These are phyloP conservation scores for Lycia hirtaria DNA, from an alignment of 2,888 invertebrate species.

Conservation along the genomic window DNA sequence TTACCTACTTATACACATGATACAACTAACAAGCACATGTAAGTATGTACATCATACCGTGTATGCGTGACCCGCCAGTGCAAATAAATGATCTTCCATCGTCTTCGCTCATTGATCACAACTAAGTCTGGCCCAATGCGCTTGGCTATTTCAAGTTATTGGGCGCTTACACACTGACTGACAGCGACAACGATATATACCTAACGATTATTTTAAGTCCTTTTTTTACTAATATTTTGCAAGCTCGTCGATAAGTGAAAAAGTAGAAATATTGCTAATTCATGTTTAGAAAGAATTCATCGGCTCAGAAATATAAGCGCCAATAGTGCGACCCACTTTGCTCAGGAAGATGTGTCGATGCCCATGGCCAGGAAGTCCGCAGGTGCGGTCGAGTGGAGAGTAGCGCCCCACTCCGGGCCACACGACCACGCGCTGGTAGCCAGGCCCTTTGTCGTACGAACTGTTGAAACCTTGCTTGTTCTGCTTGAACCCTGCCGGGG, in stretches of 20 bases:
- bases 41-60: no score
- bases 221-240: no score
- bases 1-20: no score
- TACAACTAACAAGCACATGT: no score
- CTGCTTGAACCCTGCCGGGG: slow-evolving; percentile 53
- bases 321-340: slow-evolving; percentile 67
- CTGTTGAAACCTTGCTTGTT: slow-evolving; percentile 68
- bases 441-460: slow-evolving; percentile 68
- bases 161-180: no score
- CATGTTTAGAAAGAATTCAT: slow-evolving; percentile 68
- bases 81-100: no score
- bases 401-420: slow-evolving; percentile 79
- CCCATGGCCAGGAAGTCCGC: slow-evolving; percentile 64
- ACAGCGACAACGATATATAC: no score
- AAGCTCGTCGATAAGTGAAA: neutral
- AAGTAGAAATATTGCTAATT: neutral
- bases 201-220: no score
- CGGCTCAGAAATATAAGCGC: slow-evolving; percentile 60
- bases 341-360: slow-evolving; percentile 70
- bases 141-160: no score
- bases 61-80: no score
- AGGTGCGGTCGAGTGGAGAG: slow-evolving; percentile 41
- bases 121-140: no score
- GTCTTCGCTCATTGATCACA: no score
- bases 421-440: slow-evolving; percentile 64